A percentile compares a stretch with the other conserved stretches of the same genome.
Conservation (phyloP, 2,888 invertebrate species). For the Portevinia maculata region DNA sequence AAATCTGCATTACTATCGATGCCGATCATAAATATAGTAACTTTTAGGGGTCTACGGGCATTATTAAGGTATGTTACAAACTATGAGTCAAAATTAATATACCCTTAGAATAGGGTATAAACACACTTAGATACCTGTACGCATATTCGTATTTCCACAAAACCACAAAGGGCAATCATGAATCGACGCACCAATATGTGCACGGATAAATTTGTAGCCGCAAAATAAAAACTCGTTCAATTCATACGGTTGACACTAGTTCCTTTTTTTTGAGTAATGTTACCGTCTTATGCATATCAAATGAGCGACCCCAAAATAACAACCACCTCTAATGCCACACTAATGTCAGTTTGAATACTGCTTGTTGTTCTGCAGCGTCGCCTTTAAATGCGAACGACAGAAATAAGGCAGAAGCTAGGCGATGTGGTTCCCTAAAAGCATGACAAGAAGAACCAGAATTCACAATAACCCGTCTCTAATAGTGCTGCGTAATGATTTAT, state of each 20-base stretch:
- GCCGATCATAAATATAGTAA: no score
- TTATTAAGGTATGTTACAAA: no score
- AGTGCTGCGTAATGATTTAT: slow-evolving; percentile 27
- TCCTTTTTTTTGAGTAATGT: slow-evolving; percentile 1
- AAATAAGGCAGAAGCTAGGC: not conserved
- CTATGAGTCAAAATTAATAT: no score
- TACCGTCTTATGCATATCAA: slow-evolving; percentile 57
- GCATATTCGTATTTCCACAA: no score
- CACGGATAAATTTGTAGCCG: slow-evolving; percentile 32
- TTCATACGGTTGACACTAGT: not conserved
- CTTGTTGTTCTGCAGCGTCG: slow-evolving; percentile 23
- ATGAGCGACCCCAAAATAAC: slow-evolving; percentile 30
- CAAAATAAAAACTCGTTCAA: slow-evolving; percentile 35
- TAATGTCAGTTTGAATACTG: slow-evolving; percentile 55
- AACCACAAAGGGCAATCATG: not conserved
- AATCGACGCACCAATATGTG: slow-evolving; percentile 8
- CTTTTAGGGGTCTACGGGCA: no score
- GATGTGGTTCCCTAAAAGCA: not conserved
- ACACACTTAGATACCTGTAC: no score
- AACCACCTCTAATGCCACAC: slow-evolving; percentile 38
- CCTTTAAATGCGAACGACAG: slow-evolving; percentile 25
- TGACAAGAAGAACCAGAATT: slow-evolving; percentile 35
- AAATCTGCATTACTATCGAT: no score
- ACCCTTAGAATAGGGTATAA: no score
- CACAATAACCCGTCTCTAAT: slow-evolving; percentile 44